These are phyloP conservation scores for Marasmarcha lunaedactyla DNA, from an alignment of 2,888 invertebrate genomes.

Conservation along the genomic window DNA sequence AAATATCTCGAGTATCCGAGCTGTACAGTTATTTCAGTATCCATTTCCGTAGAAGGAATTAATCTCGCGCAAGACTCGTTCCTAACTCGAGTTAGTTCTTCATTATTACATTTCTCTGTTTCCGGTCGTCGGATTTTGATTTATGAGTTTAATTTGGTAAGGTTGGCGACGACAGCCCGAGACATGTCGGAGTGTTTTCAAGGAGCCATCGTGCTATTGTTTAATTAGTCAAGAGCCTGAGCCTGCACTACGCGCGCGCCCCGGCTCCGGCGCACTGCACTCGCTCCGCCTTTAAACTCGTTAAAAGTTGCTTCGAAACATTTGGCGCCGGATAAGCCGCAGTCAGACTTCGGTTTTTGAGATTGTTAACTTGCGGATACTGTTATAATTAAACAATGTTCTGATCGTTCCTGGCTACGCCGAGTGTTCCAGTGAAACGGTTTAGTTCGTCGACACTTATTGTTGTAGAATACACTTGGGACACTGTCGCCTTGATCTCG, in stretches of 20 bases:
- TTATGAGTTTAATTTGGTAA: constrained; percentile 69
- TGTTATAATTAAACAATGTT: constrained; percentile 61
- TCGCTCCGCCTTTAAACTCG: constrained; percentile 67
- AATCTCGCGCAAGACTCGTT: constrained; percentile 25
- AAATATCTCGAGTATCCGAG: no score
- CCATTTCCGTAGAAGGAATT: constrained; percentile 31
- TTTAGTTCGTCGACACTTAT: constrained; percentile 10
- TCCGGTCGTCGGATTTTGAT: constrained; percentile 62
- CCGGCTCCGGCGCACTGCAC: constrained; percentile 49
- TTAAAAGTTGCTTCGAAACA: constrained; percentile 69
- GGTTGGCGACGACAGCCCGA: constrained; percentile 66
- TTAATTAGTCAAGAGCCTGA: constrained; percentile 66
- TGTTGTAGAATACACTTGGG: not conserved
- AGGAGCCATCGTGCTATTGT: constrained; percentile 68
- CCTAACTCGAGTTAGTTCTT: constrained; percentile 42
- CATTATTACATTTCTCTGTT: constrained; percentile 59
- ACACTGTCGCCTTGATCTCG: constrained; percentile 9
- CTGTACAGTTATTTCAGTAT: constrained; percentile 10
- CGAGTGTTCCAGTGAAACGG: constrained; percentile 16
- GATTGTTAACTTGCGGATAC: constrained; percentile 60
- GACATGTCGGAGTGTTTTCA: constrained; percentile 70
- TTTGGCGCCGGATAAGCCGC: constrained; percentile 69
- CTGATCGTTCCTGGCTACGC: constrained; percentile 29
- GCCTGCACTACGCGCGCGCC: constrained; percentile 42
- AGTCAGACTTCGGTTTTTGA: constrained; percentile 53